Base-by-base conservation (phyloP, 2,113 vertebrate species). In the Arizona elegans region DNA sequence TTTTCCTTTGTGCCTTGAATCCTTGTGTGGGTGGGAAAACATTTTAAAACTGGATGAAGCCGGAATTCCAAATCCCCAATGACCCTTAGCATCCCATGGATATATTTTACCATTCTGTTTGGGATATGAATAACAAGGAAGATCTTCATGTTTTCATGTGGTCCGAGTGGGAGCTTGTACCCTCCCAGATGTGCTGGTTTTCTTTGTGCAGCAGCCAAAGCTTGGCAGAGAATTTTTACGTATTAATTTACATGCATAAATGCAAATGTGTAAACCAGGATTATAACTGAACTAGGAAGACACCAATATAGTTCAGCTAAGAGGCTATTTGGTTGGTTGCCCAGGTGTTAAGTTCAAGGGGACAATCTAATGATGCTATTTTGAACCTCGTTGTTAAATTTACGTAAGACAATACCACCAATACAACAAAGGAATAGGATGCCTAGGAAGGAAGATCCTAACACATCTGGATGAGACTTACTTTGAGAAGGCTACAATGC, bases 31-130 rank as follows among this genome's bases (percentile, higher is more conserved):
- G 91, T 90, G 33, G 56, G 52, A 54, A 90, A 95, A 11, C 29
- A 92, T 92, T 90, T 88, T 90, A 24, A 91, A 94, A 95, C 2
- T 43, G 81, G 90, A 58, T 59, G 91, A 75, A 85, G 43, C 70
- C 1, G 5, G 11, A 59, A 2, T 52, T 59, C 70, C 70, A 90
- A 59, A 33, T 56, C 26, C 58, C 70, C 29, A n/a, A 0, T 59
- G 65, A 92, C 53, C 26, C 88, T 52, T 58, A 55, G 12, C 29
- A 93, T 95, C 19, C 70, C 11, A 47, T n/a, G 3, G 8, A 53
- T 43, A 1, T 38, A 88, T 94, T 92, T 55, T 59, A 92, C 53
- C 11, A 54, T 93, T 95, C 93, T 59, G 0, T 43, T 93, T 90
- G n/a, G 23, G 19, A 91, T 91, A 86, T 6, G 43, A 53, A 11